phyloP scores from a whole-genome alignment of 2,888 invertebrate genomes.

The Steinernema carpocapsae region DNA sequence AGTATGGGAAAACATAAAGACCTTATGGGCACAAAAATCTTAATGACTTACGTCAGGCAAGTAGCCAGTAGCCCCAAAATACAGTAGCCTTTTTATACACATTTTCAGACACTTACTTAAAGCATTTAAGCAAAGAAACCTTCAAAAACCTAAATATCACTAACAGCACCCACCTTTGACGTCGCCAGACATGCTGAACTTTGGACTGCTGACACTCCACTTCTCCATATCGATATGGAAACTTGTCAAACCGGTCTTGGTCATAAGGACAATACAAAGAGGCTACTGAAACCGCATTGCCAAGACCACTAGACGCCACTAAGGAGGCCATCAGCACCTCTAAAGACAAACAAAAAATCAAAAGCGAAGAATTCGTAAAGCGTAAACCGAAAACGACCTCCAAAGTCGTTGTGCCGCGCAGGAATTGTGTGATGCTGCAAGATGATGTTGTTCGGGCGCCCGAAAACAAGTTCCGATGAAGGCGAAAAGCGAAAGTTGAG shows the following conservation, averaged over 20 bases:
- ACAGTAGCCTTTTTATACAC: too few relatives aligned
- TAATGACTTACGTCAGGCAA: too few relatives aligned
- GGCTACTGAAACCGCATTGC: neutral
- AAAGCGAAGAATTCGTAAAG: neutral
- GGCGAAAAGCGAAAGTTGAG: slow-evolving; percentile 1
- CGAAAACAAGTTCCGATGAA: neutral
- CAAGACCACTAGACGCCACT: neutral
- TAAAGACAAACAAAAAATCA: too few relatives aligned
- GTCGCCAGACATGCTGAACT: neutral
- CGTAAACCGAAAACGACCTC: neutral
- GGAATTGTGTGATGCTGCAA: neutral
- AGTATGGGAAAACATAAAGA: too few relatives aligned
- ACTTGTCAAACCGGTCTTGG: neutral
- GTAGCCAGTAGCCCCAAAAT: too few relatives aligned
- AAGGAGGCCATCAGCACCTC: neutral
- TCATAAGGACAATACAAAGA: slow-evolving; percentile 7
- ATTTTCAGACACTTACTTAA: too few relatives aligned
- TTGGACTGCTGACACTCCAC: neutral
- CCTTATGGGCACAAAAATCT: too few relatives aligned
- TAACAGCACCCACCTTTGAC: slow-evolving; percentile 7
- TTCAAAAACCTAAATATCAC: too few relatives aligned
- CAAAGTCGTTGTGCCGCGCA: neutral
- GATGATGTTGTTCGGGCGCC: neutral
- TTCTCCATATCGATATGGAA: neutral
- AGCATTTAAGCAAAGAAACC: too few relatives aligned